Percentiles rank a stretch among this genome's conserved stretches.
Evolutionary conservation across 2,888 invertebrate genomes (phyloP).

Genomic region (Drosophila infuscata): DNA sequence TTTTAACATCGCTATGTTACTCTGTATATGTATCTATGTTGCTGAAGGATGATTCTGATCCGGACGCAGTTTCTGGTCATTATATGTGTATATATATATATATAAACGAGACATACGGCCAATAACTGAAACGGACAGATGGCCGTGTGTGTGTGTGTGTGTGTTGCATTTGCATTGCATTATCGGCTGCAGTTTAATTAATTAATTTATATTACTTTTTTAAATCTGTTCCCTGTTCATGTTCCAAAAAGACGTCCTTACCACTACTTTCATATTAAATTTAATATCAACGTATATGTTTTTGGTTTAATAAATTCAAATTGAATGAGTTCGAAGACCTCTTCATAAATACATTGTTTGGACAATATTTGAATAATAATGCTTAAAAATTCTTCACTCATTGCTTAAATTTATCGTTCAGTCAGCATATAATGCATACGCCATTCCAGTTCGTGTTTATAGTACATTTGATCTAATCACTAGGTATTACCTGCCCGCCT

Average conservation of each 20-base stretch:
- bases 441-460: background rate
- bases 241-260: background rate
- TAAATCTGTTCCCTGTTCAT: background rate
- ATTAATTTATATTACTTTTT: background rate
- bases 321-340: background rate
- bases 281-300: background rate
- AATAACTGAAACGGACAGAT: background rate
- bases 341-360: background rate
- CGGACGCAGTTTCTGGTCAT: background rate
- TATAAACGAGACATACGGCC: background rate
- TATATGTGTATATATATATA: background rate
- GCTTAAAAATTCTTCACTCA: background rate
- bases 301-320: background rate
- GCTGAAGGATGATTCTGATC: background rate
- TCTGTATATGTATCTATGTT: background rate
- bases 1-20: background rate
- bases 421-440: constrained; percentile 1
- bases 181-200: constrained; percentile 3
- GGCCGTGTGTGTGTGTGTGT: background rate
- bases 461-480: background rate
- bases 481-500: background rate
- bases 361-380: background rate
- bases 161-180: background rate
- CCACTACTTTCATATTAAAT: background rate
- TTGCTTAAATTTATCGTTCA: background rate